phyloP scores from a whole-genome alignment of 2,797 vertebrate genomes.

The Distichodus sexfasciatus region DNA sequence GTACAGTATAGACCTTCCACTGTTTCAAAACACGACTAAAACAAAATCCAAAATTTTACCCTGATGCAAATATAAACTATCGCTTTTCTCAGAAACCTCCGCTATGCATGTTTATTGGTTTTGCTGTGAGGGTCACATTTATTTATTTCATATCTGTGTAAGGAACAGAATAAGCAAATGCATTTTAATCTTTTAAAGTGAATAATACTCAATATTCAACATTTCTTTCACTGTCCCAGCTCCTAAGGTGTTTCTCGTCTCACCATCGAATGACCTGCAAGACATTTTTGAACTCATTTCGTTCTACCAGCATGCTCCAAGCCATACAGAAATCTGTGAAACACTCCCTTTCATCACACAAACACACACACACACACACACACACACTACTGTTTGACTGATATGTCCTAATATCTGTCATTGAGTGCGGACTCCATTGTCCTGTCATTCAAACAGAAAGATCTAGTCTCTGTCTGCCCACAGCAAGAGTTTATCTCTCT shows the following conservation, averaged over 20 bases:
- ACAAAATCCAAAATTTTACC: too few species aligned
- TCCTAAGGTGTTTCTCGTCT: not conserved
- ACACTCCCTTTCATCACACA: not conserved
- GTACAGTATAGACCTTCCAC: too few species aligned
- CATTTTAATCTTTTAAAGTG: too few species aligned
- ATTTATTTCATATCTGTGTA: too few species aligned
- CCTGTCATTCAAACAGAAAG: conserved; percentile 32
- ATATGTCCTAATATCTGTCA: conserved; percentile 27
- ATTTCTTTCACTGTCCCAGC: too few species aligned
- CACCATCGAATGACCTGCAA: not conserved
- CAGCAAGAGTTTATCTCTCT: conserved; percentile 32
- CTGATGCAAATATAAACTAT: too few species aligned
- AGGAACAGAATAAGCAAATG: too few species aligned
- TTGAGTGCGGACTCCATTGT: conserved; percentile 14
- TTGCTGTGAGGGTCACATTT: too few species aligned
- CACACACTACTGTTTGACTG: conserved; percentile 37
- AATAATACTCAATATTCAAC: too few species aligned
- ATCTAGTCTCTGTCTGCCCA: conserved; percentile 34
- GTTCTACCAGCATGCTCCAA: not conserved
- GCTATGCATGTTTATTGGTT: too few species aligned
- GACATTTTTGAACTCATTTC: not conserved
- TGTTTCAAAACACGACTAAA: too few species aligned
- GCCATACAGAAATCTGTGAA: not conserved
- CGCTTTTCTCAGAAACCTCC: too few species aligned
- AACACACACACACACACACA: not conserved